Conservation (phyloP, 2,797 vertebrate genomes). For the Dryobates pubescens region DNA sequence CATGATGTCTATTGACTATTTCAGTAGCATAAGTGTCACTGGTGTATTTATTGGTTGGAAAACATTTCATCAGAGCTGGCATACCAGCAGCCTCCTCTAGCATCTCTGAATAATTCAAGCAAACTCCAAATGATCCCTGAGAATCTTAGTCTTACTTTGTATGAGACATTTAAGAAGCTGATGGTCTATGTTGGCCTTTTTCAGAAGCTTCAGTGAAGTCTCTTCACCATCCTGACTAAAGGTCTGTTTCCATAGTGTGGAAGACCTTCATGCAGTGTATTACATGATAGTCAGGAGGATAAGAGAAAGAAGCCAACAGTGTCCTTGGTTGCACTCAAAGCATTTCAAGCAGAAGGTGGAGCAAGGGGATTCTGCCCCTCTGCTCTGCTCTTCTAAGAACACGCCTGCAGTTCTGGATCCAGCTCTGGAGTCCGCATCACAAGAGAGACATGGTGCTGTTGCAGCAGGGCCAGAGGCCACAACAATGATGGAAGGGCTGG, state of each 20-base stretch:
- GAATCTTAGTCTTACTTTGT: not conserved
- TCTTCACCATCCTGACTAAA: not conserved
- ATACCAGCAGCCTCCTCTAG: not conserved
- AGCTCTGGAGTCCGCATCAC: no score
- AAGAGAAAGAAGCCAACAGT: not conserved
- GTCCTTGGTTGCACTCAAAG: no score
- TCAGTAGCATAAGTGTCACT: not conserved
- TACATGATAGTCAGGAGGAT: not conserved
- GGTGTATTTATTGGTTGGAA: not conserved
- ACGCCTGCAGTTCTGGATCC: no score
- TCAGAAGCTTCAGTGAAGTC: not conserved
- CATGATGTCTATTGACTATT: not conserved
- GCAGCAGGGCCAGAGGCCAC: no score
- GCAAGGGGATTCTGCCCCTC: no score
- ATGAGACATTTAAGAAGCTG: not conserved
- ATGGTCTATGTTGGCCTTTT: not conserved
- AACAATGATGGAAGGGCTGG: no score
- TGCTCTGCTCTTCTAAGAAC: no score
- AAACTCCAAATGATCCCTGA: not conserved
- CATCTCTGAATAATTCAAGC: not conserved
- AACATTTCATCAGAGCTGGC: not conserved
- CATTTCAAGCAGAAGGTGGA: no score
- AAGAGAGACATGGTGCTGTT: no score
- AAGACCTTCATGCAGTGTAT: not conserved
- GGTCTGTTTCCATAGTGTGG: fast-evolving